Conservation (phyloP, 2,888 invertebrate genomes). For the Serrognathus titanus region DNA sequence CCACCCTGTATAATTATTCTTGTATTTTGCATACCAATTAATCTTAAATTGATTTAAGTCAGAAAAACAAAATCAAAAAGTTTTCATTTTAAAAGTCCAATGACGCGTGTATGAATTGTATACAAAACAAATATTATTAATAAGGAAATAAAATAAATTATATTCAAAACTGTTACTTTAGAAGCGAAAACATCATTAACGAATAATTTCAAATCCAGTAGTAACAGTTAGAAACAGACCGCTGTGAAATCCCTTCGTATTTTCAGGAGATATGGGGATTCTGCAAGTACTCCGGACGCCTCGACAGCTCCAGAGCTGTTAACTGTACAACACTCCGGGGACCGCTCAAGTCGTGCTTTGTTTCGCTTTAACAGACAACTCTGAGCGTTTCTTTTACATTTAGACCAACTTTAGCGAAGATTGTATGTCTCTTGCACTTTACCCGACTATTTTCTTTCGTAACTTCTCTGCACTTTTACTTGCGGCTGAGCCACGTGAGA, state of each 20-base stretch:
- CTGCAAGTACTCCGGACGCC: slow-evolving; percentile 13
- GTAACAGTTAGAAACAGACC: slow-evolving; percentile 9
- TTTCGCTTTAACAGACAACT: slow-evolving; percentile 39
- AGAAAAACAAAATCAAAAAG: too few relatives aligned
- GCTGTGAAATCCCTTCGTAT: slow-evolving; percentile 9
- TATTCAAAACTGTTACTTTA: background rate
- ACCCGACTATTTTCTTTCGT: background rate
- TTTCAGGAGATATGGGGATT: slow-evolving; percentile 22
- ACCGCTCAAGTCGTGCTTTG: slow-evolving; percentile 35
- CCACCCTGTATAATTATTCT: too few relatives aligned
- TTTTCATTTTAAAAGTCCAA: too few relatives aligned
- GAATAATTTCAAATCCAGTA: slow-evolving; percentile 7
- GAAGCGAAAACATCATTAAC: slow-evolving; percentile 1
- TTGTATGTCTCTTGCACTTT: background rate
- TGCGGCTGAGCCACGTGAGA: background rate
- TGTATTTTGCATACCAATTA: too few relatives aligned
- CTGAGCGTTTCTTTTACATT: slow-evolving; percentile 38
- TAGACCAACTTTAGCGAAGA: slow-evolving; percentile 19
- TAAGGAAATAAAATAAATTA: background rate
- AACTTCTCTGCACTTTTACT: slow-evolving; percentile 1
- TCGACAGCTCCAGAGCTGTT: slow-evolving; percentile 31
- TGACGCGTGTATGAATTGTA: too few relatives aligned
- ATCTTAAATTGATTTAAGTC: too few relatives aligned
- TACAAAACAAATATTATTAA: background rate
- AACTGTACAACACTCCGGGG: slow-evolving; percentile 34